A percentile compares a stretch with the other conserved stretches of the same genome.
phyloP scores from a whole-genome alignment of 2,113 vertebrate species.

The Grus americana region DNA sequence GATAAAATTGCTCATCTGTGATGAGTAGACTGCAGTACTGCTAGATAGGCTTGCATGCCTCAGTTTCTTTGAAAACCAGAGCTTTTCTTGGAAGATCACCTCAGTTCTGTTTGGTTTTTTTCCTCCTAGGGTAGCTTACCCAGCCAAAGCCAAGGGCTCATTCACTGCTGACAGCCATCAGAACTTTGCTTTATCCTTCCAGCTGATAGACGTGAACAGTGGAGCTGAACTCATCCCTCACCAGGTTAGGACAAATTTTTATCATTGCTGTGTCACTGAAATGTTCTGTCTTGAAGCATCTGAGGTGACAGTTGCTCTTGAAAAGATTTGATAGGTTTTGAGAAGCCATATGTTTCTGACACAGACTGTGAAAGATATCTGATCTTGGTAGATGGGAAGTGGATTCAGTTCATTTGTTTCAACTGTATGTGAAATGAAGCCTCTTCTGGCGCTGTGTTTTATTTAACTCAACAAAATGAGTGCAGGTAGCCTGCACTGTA shows the following conservation, averaged over 20 bases:
- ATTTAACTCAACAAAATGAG: neutral
- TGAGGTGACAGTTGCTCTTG: neutral
- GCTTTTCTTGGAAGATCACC: neutral
- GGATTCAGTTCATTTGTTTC: neutral
- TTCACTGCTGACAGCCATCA: slow-evolving; percentile 97
- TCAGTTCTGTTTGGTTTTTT: neutral
- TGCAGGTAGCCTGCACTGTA: neutral
- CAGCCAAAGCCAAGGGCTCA: slow-evolving; percentile 87
- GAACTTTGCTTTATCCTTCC: slow-evolving; percentile 96
- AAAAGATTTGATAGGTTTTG: neutral
- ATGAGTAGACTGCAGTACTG: neutral
- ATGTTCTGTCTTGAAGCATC: neutral
- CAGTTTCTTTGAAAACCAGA: neutral
- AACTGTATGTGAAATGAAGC: neutral
- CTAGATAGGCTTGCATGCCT: neutral
- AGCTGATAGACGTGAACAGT: slow-evolving; percentile 91
- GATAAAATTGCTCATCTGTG: neutral
- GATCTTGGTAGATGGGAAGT: neutral
- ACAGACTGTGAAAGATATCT: neutral
- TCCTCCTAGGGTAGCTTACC: slow-evolving; percentile 86
- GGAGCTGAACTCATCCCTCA: slow-evolving; percentile 94
- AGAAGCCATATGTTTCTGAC: neutral
- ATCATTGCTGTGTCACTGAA: neutral
- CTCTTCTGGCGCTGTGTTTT: neutral
- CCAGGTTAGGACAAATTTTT: slow-evolving; percentile 80